Percentiles rank a stretch among this genome's conserved stretches.
phyloP scores from a whole-genome alignment of 2,113 vertebrate genomes.

The Cebus imitator region DNA sequence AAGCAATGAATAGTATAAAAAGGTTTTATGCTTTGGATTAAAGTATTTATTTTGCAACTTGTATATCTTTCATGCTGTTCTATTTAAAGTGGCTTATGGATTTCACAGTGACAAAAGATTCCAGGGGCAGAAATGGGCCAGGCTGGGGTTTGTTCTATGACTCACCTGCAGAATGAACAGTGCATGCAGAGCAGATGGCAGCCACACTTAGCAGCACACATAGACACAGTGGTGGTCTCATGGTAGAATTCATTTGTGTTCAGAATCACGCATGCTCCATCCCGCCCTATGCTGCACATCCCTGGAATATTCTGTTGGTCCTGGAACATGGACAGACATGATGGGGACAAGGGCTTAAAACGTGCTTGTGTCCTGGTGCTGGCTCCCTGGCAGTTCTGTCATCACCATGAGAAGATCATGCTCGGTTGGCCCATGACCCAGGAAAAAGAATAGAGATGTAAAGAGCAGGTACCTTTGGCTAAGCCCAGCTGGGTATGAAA shows the following conservation, averaged over 20 bases:
- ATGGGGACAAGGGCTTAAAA: not conserved
- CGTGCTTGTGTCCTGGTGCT: fast-evolving
- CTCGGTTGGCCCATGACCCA: not conserved
- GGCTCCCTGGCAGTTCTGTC: no score
- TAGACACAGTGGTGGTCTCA: fast-evolving
- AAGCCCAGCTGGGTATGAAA: not conserved
- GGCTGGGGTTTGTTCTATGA: not conserved
- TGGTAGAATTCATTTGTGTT: fast-evolving
- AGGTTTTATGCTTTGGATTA: not conserved
- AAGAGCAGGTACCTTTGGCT: not conserved
- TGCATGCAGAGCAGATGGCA: fast-evolving
- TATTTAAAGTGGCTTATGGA: not conserved
- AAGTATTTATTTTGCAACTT: not conserved
- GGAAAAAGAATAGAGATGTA: not conserved
- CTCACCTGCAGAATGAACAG: fast-evolving
- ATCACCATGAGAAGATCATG: not conserved
- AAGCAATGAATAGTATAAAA: not conserved
- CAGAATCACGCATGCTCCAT: fast-evolving
- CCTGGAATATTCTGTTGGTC: not conserved
- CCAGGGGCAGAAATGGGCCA: not conserved
- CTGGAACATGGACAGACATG: fast-evolving
- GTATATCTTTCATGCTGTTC: not conserved
- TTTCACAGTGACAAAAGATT: not conserved
- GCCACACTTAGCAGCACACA: fast-evolving
- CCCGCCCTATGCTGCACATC: fast-evolving